Evolutionary conservation across 2,888 invertebrate genomes (phyloP).

Genomic region (Belgica antarctica): DNA sequence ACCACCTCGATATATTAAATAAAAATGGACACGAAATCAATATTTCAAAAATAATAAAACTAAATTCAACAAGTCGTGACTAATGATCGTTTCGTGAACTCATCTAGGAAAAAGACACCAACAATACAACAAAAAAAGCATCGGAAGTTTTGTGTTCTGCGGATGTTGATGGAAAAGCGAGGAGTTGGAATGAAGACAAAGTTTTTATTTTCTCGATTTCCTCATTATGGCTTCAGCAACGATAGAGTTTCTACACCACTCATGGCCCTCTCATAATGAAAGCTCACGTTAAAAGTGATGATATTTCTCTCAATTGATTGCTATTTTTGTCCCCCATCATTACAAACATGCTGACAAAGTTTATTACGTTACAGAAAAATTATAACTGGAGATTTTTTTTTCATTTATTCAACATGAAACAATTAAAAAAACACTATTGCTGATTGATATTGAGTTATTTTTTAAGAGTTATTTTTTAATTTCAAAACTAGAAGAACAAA

Average conservation of each 20-base stretch:
- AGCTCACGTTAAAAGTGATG: not conserved
- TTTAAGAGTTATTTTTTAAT: too few relatives aligned
- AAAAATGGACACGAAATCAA: conserved; percentile 31
- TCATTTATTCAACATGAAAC: too few relatives aligned
- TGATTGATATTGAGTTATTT: too few relatives aligned
- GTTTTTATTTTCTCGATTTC: conserved; percentile 37
- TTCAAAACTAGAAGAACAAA: too few relatives aligned
- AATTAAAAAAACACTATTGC: too few relatives aligned
- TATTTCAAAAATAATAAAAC: conserved; percentile 40
- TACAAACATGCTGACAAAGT: not conserved
- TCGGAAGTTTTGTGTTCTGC: conserved; percentile 15
- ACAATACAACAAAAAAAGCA: conserved; percentile 34
- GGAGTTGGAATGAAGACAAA: conserved; percentile 35
- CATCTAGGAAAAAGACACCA: conserved; percentile 2
- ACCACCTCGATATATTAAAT: too few relatives aligned
- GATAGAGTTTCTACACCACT: not conserved
- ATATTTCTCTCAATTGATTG: not conserved
- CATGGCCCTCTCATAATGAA: not conserved
- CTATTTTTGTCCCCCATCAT: not conserved
- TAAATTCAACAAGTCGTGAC: conserved; percentile 19
- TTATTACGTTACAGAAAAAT: not conserved
- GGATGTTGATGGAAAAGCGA: conserved; percentile 34
- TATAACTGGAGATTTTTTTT: too few relatives aligned
- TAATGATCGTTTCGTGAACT: conserved; percentile 37
- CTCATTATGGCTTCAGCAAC: conserved; percentile 6